Base-by-base conservation (phyloP, 2,888 invertebrate species). In the Pandemis cinnamomeana region DNA sequence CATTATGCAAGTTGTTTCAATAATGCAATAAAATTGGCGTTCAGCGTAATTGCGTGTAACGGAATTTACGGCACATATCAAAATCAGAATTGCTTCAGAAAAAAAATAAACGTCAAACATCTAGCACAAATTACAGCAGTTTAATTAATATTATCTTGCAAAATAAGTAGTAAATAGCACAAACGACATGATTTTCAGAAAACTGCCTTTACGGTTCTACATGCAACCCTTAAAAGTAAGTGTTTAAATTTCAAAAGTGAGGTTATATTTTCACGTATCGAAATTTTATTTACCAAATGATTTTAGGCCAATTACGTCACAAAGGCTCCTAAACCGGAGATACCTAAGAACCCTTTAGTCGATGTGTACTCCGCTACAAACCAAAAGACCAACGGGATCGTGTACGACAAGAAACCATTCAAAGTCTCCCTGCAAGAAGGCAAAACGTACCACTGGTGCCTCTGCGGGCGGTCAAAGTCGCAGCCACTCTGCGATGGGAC, bases 401-500 rank as follows among this genome's bases (percentile, higher is more conserved):
- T 98, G 58, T 98, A 97, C 88, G 98, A 99, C 83, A 98, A 96
- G 84, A 98, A 97, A 86, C 99, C 99, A 0, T 98, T 98, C 80
- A 97, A 96, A 89, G 87, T 98, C 48, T 91, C 87, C 1, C 93
- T 98, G 61, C 95, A 97, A 86, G 96, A 95, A 76, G 97, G 96
- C 53, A 98, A 98, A 90, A 95, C 93, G 0, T 99, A 99, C 88
- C 90, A 95, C 44, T 99, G 99, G 99, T 99, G 99, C 87, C 92
- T 97, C 0, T 99, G 99, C 90, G 99, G 99, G 0, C 96, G 96
- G 78, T 99, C 99, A 76, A 97, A 98, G 85, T 95, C 91, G 41
- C 99, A 99, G 94, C 99, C 99, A 0, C 94, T 99, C 61, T 99
- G 99, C 90, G 99, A 99, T 93, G 98, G 98, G 15, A 97, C 97